Evolutionary conservation across 2,113 vertebrate genomes (phyloP), one percentile per base, ranked within the genome.

Genomic region (Malurus alboscapulatus): DNA sequence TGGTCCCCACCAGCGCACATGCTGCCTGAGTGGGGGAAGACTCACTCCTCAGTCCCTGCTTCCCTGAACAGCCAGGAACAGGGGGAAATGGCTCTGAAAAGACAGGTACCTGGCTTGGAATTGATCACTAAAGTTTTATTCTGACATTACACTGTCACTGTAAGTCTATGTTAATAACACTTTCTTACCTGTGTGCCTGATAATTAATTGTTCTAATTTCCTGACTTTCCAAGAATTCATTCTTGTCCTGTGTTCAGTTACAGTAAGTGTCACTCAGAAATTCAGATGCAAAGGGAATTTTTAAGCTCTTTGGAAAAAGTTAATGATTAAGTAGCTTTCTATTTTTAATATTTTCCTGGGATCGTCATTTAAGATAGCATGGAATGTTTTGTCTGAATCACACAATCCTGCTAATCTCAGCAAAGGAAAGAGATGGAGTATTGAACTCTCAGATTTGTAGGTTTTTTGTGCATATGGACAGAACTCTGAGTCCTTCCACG

Each of bases 21-120:
- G 2, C 30, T 69, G 29, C 14, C 12, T 30, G 27, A 6, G 14
- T 24, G 30, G 38, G 18, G 13, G 17, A 26, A 59, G 4, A 11
- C 22, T 26, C 45, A 25, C 34, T 50, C 17, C 44, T 26, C 38
- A 25, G n/a, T 2, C 34, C 9, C n/a, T 48, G 24, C 26, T 81
- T 21, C n/a, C 9, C 8, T 3, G 4, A 0, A 1, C 30, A n/a
- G 51, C 6, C 1, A 18, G 29, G 26, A 57, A 61, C 0, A 7
- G 24, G 1, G 38, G 30, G 8, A 9, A 53, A 61, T 40, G 16
- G 6, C 24, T 51, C 34, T 53, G 57, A 45, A 47, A 80, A 86
- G 19, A 40, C 72, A 88, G 29, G 20, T 6, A 14, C 62, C 14
- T 38, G 38, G 38, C 38, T 30, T 65, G 51, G 47, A 34, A 50